Base-by-base conservation (phyloP, 37 sponge, comb jelly and placozoan species). In the Crambe crambe region DNA sequence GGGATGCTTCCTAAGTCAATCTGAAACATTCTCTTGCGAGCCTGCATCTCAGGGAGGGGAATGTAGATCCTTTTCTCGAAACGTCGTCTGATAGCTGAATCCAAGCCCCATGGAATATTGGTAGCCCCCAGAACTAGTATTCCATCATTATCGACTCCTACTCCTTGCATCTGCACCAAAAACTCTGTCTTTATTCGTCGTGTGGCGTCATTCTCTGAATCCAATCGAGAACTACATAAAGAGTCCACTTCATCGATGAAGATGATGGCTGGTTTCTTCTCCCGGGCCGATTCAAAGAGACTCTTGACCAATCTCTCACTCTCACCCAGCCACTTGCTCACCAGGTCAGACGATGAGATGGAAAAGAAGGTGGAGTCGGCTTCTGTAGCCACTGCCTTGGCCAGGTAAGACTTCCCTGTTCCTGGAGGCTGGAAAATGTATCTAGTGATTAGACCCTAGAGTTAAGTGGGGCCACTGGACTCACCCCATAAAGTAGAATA, bases 221-320 rank as follows among this genome's bases (percentile, higher is more conserved):
- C 83, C 30, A 90, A 90, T 10, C 97, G 90, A 38, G 97, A 66
- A 74, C 95, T 78, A 66, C 94, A 99, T 56, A 96, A 85, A 10
- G 97, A 96, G 83, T 99, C 99, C 15, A 99, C 95, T 47, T 99
- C 99, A 83, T 99, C 99, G 20, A 99, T 96, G 89, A 99, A 99
- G 42, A 99, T 96, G 65, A 99, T 97, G 36, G 99, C 89, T 8
- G 99, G 99, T 65, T 91, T 94, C 58, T 75, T 94, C 25, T 57
- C 80, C 40, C 99, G 78, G 12, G 99, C 99, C 74, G 94, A 77
- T 43, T 89, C 93, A 83, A 99, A 99, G 27, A 99, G 82, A 2
- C 84, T 75, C 70, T 94, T 96, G 37, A 99, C 97, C 10, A 99
- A 75, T 42, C 92, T 79, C 78, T 99, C 99, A 72, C 99, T 99